Conservation (phyloP, 2,888 invertebrate species). For the Acanthacorydalis orientalis region DNA sequence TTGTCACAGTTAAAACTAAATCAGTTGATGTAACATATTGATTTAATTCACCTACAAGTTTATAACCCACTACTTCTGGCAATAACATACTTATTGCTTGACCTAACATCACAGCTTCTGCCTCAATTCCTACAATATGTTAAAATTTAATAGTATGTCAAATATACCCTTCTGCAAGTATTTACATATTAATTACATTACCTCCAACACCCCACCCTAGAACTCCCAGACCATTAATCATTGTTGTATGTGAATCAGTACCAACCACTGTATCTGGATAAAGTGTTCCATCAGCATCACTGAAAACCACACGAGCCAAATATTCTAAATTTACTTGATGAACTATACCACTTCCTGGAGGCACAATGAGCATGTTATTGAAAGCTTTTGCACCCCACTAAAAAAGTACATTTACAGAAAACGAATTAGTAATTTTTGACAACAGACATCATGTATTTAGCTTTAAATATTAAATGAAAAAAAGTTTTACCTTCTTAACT, state of each 20-base stretch:
- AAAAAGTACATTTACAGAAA: conserved; percentile 13
- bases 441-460: too few species aligned
- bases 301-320: conserved; percentile 79
- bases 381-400: conserved; percentile 96
- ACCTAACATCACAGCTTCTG: conserved; percentile 97
- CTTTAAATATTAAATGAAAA: neutral
- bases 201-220: conserved; percentile 94
- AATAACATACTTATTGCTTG: conserved; percentile 94
- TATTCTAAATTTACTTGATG: conserved; percentile 98
- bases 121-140: conserved; percentile 63
- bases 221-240: conserved; percentile 95
- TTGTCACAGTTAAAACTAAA: conserved; percentile 91
- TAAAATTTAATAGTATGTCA: neutral
- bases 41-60: conserved; percentile 61
- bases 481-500: conserved; percentile 3
- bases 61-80: conserved; percentile 92
- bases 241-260: conserved; percentile 97
- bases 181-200: conserved; percentile 12
- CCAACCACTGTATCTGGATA: conserved; percentile 77
- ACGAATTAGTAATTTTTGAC: neutral
- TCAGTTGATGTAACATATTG: conserved; percentile 89
- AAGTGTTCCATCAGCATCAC: conserved; percentile 37
- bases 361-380: conserved; percentile 91
- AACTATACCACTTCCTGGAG: conserved; percentile 95
- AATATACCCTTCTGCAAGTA: neutral